Conservation (phyloP, 2,888 invertebrate species). For the Polyommatus iphigenia region DNA sequence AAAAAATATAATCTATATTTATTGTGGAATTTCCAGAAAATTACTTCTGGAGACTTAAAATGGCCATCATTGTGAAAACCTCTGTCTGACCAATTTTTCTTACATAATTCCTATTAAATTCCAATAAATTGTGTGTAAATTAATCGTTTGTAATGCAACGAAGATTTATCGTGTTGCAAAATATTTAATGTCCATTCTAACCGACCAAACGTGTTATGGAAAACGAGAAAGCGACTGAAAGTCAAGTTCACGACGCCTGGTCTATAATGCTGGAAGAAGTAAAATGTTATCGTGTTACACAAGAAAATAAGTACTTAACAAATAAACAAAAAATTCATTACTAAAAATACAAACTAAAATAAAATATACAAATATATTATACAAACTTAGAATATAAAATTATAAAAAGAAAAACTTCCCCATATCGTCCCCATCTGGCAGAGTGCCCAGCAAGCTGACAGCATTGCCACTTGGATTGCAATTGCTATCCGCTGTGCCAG, state of each 20-base stretch:
- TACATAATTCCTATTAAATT: background rate
- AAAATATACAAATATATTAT: too few species aligned
- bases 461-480: too few species aligned
- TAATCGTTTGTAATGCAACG: constrained; percentile 7
- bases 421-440: too few species aligned
- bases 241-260: constrained; percentile 15
- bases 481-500: too few species aligned
- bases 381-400: too few species aligned
- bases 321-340: too few species aligned
- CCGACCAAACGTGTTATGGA: constrained; percentile 25
- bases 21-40: background rate
- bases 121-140: background rate
- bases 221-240: constrained; percentile 29
- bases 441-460: too few species aligned
- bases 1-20: background rate
- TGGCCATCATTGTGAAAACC: background rate
- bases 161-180: constrained; percentile 13
- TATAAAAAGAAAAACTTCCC: too few species aligned
- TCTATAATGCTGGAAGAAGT: too few species aligned
- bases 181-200: constrained; percentile 16
- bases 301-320: too few species aligned
- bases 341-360: too few species aligned
- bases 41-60: background rate
- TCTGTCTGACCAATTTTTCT: background rate
- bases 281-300: too few species aligned